Base-by-base conservation (phyloP, 2,797 vertebrate species). In the Dromococcyx pavoninus region DNA sequence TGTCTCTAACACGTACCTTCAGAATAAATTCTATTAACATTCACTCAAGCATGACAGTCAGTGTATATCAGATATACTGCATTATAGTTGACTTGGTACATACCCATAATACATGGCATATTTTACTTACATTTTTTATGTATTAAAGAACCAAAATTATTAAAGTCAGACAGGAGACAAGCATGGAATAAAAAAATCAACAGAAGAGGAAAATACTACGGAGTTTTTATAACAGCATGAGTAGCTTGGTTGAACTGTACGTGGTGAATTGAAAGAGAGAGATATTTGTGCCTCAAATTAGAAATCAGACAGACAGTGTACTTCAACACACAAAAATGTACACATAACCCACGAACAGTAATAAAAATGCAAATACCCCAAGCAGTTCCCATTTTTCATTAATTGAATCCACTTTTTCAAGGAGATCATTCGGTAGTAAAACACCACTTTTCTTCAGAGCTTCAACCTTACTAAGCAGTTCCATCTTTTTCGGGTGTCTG, bases 371-470 rank as follows among this genome's bases (percentile, higher is more conserved):
- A 98, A 98, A 98, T 98, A 98, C 99, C 99, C 99, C 98, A 96
- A 99, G 98, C 97, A 99, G 98, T 86, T 98, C 98, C 99, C 99
- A 99, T 88, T 99, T 99, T 97, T 98, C 98, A 88, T 98, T 98
- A 97, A 99, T 98, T 97, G 98, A 98, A 97, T 98, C 98, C 96
- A 99, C 97, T 94, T 98, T 98, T 96, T 98, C 97, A 96, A 99
- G 97, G 96, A 99, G 98, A 98, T 98, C 96, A 12, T 92, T 94
- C 71, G 99, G 98, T 76, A 99, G 98, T 88, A 98, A 97, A 46
- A 97, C 80, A 81, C 98, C 98, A 95, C 98, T 98, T 97, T 98
- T 98, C 97, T 98, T 98, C 97, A 99, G 97, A 75, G 98, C 98
- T 97, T 99, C 98, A 33, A 99, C 98, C 97, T 98, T 98, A 91